Conservation (phyloP, 2,888 invertebrate genomes). For the Archaeoteleia sp. region DNA sequence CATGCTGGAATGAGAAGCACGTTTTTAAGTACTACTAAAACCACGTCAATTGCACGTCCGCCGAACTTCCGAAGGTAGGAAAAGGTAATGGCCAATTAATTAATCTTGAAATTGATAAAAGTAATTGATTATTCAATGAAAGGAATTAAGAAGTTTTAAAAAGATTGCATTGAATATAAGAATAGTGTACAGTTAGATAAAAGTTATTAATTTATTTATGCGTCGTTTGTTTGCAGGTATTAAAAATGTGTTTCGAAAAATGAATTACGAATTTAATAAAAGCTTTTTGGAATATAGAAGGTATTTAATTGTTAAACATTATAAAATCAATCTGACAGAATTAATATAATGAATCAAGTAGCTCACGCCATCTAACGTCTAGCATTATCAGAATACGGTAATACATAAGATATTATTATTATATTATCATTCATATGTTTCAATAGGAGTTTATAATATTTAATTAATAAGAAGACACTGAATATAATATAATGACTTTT, state of each 20-base stretch:
- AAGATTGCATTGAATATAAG: too few species aligned
- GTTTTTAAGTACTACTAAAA: slow-evolving; percentile 58
- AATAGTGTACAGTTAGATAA: too few species aligned
- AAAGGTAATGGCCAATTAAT: slow-evolving; percentile 52
- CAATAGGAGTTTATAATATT: neutral
- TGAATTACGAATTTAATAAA: neutral
- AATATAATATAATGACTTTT: too few species aligned
- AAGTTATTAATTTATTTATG: too few species aligned
- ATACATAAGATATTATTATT: slow-evolving; percentile 8
- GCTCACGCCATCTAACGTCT: slow-evolving; percentile 32
- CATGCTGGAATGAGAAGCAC: slow-evolving; percentile 70
- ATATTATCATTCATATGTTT: neutral
- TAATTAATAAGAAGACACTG: too few species aligned
- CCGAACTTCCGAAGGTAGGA: slow-evolving; percentile 54
- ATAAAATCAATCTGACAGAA: neutral
- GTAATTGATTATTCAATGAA: slow-evolving; percentile 12
- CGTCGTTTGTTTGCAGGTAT: too few species aligned
- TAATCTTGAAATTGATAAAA: slow-evolving; percentile 27
- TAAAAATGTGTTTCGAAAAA: too few species aligned
- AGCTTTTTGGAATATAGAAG: too few species aligned
- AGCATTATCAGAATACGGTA: too few species aligned
- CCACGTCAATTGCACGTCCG: slow-evolving; percentile 38
- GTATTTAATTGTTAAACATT: too few species aligned
- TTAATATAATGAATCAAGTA: slow-evolving; percentile 8
- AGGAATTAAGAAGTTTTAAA: neutral